These are phyloP conservation scores for Peromyscus leucopus DNA, from an alignment of 2,113 vertebrate genomes.

Conservation along the genomic window DNA sequence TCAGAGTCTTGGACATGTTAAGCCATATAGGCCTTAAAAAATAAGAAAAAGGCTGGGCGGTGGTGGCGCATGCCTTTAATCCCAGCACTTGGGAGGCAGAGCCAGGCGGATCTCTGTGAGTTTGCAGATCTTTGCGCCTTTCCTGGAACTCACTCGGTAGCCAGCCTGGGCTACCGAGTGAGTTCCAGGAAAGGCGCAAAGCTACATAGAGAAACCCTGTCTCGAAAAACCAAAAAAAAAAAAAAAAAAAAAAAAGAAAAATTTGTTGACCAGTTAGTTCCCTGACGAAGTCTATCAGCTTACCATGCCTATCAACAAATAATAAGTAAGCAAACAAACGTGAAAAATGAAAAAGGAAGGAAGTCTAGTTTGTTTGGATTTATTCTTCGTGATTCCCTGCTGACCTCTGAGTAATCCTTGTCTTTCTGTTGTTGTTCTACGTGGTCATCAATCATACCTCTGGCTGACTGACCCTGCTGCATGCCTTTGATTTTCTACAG, in stretches of 20 bases:
- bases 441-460: slow-evolving; percentile 68
- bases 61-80: too few relatives aligned
- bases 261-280: not conserved
- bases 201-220: too few relatives aligned
- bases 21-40: not conserved
- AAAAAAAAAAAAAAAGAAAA: too few relatives aligned
- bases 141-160: too few relatives aligned
- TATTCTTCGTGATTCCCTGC: slow-evolving; percentile 56
- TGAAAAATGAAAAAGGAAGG: slow-evolving; percentile 58
- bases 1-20: not conserved
- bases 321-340: not conserved
- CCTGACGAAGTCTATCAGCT: slow-evolving; percentile 15
- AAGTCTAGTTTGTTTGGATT: slow-evolving; percentile 62
- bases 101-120: too few relatives aligned
- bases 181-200: too few relatives aligned
- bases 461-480: slow-evolving; percentile 43
- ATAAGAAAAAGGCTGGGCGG: too few relatives aligned
- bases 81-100: too few relatives aligned
- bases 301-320: slow-evolving; percentile 3
- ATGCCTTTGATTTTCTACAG: slow-evolving; percentile 49
- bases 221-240: too few relatives aligned
- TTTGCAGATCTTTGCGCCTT: too few relatives aligned
- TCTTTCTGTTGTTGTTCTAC: slow-evolving; percentile 15
- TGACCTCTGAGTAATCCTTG: slow-evolving; percentile 64
- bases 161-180: too few relatives aligned